phyloP scores from a whole-genome alignment of 2,113 vertebrate species.

The Cyprinus carpio region DNA sequence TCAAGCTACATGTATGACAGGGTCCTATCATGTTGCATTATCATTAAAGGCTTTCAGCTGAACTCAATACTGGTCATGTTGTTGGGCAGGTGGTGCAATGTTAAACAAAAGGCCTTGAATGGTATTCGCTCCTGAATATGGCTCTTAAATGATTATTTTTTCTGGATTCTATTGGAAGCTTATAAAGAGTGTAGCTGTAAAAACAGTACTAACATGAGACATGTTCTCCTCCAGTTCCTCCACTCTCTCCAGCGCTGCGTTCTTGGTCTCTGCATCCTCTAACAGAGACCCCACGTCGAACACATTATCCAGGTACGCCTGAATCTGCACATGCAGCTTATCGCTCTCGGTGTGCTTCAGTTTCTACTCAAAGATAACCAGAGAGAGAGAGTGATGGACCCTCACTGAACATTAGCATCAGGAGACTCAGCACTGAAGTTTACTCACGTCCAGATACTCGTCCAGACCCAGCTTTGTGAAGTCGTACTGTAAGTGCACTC shows the following conservation, averaged over 20 bases:
- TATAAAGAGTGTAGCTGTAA: not conserved
- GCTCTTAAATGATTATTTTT: not conserved
- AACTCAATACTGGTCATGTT: slow-evolving; percentile 1
- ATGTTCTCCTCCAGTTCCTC: slow-evolving; percentile 96
- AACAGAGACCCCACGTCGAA: slow-evolving; percentile 92
- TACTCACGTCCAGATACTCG: slow-evolving; percentile 90
- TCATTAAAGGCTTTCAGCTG: not conserved
- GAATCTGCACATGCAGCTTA: slow-evolving; percentile 96
- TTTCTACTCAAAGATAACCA: slow-evolving; percentile 75
- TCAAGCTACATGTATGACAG: not conserved
- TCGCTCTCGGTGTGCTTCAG: slow-evolving; percentile 95
- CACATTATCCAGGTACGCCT: slow-evolving; percentile 96
- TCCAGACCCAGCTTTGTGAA: slow-evolving; percentile 95
- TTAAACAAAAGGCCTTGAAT: not conserved
- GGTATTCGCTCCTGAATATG: not conserved
- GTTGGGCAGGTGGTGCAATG: not conserved
- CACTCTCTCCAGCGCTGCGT: slow-evolving; percentile 93
- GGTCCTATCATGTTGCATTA: not conserved
- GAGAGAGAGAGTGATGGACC: not conserved
- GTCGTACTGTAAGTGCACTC: slow-evolving; percentile 93
- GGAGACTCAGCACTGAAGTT: not conserved
- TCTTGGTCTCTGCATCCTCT: slow-evolving; percentile 97
- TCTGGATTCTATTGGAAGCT: not conserved
- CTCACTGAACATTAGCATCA: not conserved
- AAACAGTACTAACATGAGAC: slow-evolving; percentile 82